Base-by-base conservation (phyloP, 2,888 invertebrate genomes). In the Elmis aenea region DNA sequence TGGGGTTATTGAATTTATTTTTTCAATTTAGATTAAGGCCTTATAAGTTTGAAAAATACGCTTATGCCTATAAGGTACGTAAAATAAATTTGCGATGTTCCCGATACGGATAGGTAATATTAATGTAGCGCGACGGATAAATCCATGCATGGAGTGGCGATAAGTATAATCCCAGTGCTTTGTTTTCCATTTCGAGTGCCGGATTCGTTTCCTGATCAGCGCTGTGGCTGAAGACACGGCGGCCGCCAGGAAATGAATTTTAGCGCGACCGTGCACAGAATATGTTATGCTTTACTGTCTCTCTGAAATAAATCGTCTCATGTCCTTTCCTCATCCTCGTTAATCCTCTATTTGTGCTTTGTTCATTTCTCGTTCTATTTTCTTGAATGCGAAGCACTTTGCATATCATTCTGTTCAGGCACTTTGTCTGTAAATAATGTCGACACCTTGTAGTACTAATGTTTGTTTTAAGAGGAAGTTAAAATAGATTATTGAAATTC, bases 241-340 rank as follows among this genome's bases (percentile, higher is more conserved):
- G 57, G 51, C 55, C 55, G 54, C 55, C 64, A 63, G 65, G 65
- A 65, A 65, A 65, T 65, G 65, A 65, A 65, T 65, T 65, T 63
- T 62, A 61, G 64, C 54, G 49, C 52, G 57, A 46, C 57, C 56
- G 58, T 57, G 57, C 54, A 51, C 51, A 54, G 56, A 52, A 53
- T 55, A 52, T 46, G 53, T 46, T 49, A 49, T 46, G 46, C 42
- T 38, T 38, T 41, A 34, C 38, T 43, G 46, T 42, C 45, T 45
- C 42, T 27, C 38, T 28, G 38, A 45, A 42, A 49, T 49, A 49
- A 46, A 49, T 49, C 48, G 48, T 46, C 43, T 45, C 26, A 41
- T 37, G 41, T 43, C 40, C 45, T 45, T 45, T 41, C 44, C 38
- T 41, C 24, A 26, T 38, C 37, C 18, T 29, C 35, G 30, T 23